Conservation (phyloP, 2,113 vertebrate genomes). For the Hyla sarda region DNA sequence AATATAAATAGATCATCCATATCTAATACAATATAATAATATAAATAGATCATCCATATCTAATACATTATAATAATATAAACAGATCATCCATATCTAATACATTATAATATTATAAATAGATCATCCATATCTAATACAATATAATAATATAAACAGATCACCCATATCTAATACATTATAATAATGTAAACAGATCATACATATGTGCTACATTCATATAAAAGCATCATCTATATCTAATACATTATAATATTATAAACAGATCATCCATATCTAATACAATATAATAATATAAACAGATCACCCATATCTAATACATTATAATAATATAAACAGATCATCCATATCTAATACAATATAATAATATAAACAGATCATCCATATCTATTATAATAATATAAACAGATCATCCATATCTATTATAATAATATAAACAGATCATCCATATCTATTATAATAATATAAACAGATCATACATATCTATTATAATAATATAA, state of each 20-base stretch:
- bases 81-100: too few species aligned
- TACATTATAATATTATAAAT: background rate
- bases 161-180: background rate
- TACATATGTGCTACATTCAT: too few species aligned
- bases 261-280: too few species aligned
- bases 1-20: background rate
- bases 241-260: too few species aligned
- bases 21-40: background rate
- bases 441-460: background rate
- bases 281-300: too few species aligned
- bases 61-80: too few species aligned
- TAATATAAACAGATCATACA: background rate
- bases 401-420: background rate
- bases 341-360: background rate
- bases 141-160: background rate
- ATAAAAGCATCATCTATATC: too few species aligned
- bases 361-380: background rate
- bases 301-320: too few species aligned
- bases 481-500: too few species aligned
- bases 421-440: background rate
- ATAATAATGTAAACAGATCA: background rate
- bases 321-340: background rate
- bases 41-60: too few species aligned
- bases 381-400: background rate
- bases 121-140: background rate